phyloP scores from a whole-genome alignment of 2,113 vertebrate species.

The Hippocampus mohnikei region DNA sequence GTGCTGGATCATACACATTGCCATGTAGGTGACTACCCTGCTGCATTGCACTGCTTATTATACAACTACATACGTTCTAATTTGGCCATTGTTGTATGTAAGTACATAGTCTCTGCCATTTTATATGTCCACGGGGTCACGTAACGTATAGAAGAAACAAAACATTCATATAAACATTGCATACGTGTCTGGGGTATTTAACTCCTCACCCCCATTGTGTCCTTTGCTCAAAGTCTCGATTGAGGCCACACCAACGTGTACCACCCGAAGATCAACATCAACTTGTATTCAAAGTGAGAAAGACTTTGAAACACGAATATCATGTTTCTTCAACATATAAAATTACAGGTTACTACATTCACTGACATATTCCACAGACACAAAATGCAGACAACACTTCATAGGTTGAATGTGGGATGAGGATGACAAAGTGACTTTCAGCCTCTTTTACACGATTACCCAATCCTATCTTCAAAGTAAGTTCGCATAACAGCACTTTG shows the following conservation, averaged over 20 bases:
- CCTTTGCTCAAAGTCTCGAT: not conserved
- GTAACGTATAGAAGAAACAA: not conserved
- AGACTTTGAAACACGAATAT: not conserved
- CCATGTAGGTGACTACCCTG: not conserved
- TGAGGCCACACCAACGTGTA: not conserved
- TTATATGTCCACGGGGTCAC: not conserved
- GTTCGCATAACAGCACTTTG: not conserved
- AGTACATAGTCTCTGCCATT: not conserved
- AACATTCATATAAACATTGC: not conserved
- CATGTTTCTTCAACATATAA: not conserved
- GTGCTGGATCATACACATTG: not conserved
- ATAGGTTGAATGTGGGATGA: not conserved
- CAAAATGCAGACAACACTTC: not conserved
- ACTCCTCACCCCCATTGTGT: not conserved
- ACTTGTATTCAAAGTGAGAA: not conserved
- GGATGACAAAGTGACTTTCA: not conserved
- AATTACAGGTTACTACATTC: not conserved
- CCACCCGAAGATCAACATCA: not conserved
- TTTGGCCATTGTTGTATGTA: not conserved
- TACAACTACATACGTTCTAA: not conserved
- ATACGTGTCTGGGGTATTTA: not conserved
- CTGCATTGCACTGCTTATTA: not conserved
- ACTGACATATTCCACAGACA: not conserved
- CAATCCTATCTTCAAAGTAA: conserved; percentile 7
- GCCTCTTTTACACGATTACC: not conserved